Conservation (phyloP, 2,797 vertebrate species). For the Synanceia verrucosa region DNA sequence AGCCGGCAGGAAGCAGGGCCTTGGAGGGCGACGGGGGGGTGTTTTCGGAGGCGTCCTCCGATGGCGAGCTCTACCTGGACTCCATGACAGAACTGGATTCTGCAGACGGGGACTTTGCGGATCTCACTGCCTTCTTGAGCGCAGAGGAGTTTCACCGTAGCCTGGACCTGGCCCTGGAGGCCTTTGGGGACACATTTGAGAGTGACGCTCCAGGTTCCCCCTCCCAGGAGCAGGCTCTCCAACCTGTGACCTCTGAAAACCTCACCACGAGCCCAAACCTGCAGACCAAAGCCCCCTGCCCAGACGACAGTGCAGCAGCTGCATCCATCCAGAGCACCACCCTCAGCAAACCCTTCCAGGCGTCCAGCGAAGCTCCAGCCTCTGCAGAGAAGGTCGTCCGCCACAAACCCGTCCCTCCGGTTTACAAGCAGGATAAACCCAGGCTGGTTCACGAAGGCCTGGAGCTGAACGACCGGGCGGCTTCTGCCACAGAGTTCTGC, state of each 20-base stretch:
- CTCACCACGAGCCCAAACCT: conserved; percentile 33
- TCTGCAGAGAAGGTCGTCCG: conserved; percentile 62
- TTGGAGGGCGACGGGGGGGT: conserved; percentile 71
- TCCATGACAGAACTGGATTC: conserved; percentile 84
- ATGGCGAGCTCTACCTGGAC: conserved; percentile 86
- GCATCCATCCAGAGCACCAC: conserved; percentile 61
- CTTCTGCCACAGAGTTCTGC: conserved; percentile 87
- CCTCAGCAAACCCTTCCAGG: conserved; percentile 51
- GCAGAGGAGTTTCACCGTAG: conserved; percentile 94
- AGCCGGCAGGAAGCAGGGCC: conserved; percentile 70
- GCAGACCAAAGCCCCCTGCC: conserved; percentile 66
- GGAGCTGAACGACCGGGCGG: conserved; percentile 76
- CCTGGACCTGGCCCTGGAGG: conserved; percentile 91
- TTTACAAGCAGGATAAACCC: conserved; percentile 86
- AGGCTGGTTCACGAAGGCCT: conserved; percentile 75
- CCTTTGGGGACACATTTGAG: conserved; percentile 82
- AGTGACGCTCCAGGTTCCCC: conserved; percentile 72
- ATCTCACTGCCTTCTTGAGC: conserved; percentile 92
- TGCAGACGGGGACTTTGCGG: conserved; percentile 82
- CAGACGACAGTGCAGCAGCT: conserved; percentile 54
- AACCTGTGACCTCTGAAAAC: conserved; percentile 52
- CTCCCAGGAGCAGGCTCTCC: conserved; percentile 73
- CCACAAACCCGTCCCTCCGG: conserved; percentile 70
- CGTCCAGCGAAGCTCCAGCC: conserved; percentile 31
- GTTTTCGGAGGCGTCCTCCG: conserved; percentile 86